These are phyloP conservation scores for Amblyraja radiata DNA, from an alignment of 2,797 vertebrate genomes.

Conservation along the genomic window DNA sequence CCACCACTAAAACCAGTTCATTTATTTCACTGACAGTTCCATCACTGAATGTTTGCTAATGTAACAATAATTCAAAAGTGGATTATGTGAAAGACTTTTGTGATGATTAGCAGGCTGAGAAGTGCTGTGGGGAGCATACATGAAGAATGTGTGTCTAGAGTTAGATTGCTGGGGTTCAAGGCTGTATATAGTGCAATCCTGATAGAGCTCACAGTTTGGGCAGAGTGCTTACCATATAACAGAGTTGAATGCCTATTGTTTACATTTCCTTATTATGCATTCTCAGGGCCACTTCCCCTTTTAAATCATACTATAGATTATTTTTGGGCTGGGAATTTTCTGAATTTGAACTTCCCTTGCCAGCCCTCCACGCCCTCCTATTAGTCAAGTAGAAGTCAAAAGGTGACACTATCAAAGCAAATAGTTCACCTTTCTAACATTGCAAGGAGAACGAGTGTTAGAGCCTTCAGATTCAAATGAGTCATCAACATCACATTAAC, in stretches of 20 bases:
- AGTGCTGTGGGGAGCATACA: not conserved
- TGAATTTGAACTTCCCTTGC: not conserved
- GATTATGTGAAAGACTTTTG: not conserved
- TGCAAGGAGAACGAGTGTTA: not conserved
- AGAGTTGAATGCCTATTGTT: not conserved
- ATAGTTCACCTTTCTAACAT: not conserved
- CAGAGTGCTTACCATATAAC: not conserved
- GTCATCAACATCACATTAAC: conserved; percentile 4
- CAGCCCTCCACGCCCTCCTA: too few relatives aligned
- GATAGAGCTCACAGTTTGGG: not conserved
- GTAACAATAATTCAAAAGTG: not conserved
- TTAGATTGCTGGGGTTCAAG: not conserved
- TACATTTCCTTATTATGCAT: not conserved
- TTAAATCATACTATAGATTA: not conserved
- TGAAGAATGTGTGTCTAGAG: not conserved
- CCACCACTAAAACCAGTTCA: not conserved
- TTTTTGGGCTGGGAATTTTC: not conserved
- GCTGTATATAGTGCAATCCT: not conserved
- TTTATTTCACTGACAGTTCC: not conserved
- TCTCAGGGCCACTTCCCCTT: not conserved
- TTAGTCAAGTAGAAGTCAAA: not conserved
- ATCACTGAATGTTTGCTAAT: not conserved
- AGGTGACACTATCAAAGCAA: not conserved
- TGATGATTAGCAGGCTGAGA: not conserved
- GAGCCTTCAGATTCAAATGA: not conserved